Base-by-base conservation (phyloP, 2,113 vertebrate genomes). In the Microtus pennsylvanicus region DNA sequence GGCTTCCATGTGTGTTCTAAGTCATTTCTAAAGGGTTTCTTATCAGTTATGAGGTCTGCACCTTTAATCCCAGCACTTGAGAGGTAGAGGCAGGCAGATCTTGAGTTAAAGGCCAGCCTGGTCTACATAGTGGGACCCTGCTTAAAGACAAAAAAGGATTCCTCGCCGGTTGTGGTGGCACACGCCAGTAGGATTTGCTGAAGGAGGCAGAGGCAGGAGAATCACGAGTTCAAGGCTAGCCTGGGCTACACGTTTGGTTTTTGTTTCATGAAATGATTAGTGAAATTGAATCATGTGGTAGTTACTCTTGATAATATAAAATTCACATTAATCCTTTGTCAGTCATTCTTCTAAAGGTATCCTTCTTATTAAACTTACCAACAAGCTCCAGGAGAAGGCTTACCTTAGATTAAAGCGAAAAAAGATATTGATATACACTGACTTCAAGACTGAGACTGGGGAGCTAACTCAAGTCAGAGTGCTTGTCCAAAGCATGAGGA, bases 191-290 rank as follows among this genome's bases (percentile, higher is more conserved):
- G 52, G 52, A 52, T 52, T 52, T 55, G 52, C 52, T 55, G 52
- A 55, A 55, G 52, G 52, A 55, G 52, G 52, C 13, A 55, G 52
- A 55, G 52, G 52, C 52, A 55, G 52, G 52, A 55, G 52, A 3
- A 55, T 16, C 52, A 55, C 3, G 52, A 55, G 52, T 55, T 55
- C 52, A 55, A 55, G 52, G 52, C 52, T 16, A 55, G 52, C 2
- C 52, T 55, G 14, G 14, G 14, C 52, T 55, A 55, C 52, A 55
- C 14, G 0, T 55, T 45, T 45, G 42, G n/a, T n/a, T n/a, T n/a
- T n/a, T n/a, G 8, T 91, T 74, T 87, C 35, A 87, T 58, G 45
- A 90, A 77, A 82, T 91, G 21, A 87, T 75, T 85, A 93, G 33
- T 93, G 47, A 93, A 78, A 38, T 42, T 90, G 28, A 83, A 85